Conservation (phyloP, 1,140 invertebrate genomes). For the Ganaspis sp. region DNA sequence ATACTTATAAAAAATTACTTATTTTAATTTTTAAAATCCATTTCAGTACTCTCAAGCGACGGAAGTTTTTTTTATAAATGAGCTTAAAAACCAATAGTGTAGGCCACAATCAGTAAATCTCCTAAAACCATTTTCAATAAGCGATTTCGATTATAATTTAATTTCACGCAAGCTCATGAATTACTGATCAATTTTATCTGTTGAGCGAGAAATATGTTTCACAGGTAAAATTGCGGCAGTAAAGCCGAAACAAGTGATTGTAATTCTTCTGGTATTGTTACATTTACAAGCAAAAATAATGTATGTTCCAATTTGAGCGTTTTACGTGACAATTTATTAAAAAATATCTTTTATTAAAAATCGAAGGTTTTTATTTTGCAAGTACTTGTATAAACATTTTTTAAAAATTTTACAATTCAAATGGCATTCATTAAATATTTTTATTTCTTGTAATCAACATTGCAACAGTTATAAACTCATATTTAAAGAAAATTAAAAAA, state of each 20-base stretch:
- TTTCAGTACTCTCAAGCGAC: not conserved
- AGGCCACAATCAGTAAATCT: not conserved
- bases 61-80: not conserved
- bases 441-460: too few relatives aligned
- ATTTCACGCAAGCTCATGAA: not conserved
- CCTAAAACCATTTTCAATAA: not conserved
- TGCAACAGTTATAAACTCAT: too few relatives aligned
- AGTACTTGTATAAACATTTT: too few relatives aligned
- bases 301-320: not conserved
- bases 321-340: not conserved
- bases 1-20: too few relatives aligned
- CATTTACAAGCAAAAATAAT: not conserved
- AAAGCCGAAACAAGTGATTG: not conserved
- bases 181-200: conserved; percentile 1
- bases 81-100: not conserved
- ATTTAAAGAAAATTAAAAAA: too few relatives aligned
- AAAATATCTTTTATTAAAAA: not conserved
- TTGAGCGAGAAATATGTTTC: not conserved
- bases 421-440: too few relatives aligned
- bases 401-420: too few relatives aligned
- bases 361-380: too few relatives aligned
- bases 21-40: too few relatives aligned
- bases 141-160: conserved; percentile 1
- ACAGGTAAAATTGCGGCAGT: conserved; percentile 2
- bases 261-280: not conserved